Evolutionary conservation across 2,113 vertebrate species (phyloP).

Genomic region (Syngnathus scovelli): DNA sequence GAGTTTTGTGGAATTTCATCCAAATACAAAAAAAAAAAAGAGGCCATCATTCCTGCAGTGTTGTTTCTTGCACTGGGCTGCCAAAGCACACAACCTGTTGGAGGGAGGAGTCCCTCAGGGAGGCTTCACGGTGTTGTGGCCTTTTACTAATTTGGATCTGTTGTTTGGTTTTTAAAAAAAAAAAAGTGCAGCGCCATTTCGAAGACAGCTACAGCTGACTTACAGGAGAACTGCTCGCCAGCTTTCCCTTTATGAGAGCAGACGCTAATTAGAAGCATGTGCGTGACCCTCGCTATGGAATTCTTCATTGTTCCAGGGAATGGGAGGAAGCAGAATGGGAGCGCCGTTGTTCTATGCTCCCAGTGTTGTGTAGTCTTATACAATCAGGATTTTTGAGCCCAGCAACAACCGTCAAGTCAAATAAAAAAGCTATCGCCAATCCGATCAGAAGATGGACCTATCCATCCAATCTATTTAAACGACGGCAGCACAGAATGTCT

Average conservation of each 20-base stretch:
- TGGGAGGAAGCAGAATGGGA: conserved; percentile 16
- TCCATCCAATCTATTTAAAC: too few species aligned
- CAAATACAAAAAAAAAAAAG: neutral
- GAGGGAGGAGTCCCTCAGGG: conserved; percentile 22
- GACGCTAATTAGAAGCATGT: conserved; percentile 66
- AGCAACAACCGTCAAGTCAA: too few species aligned
- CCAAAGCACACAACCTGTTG: conserved; percentile 51
- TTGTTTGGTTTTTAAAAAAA: conserved; percentile 39
- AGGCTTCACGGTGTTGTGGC: conserved; percentile 36
- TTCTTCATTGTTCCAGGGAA: conserved; percentile 57
- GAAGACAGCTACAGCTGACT: conserved; percentile 14
- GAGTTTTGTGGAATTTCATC: conserved; percentile 33
- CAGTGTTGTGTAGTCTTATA: neutral
- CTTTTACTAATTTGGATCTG: conserved; percentile 36
- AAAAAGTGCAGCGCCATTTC: conserved; percentile 15
- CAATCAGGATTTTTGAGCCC: too few species aligned
- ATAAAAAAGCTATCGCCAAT: too few species aligned
- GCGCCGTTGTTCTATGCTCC: conserved; percentile 27
- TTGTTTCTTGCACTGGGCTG: conserved; percentile 31
- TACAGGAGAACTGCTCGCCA: conserved; percentile 18
- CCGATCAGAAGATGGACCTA: too few species aligned
- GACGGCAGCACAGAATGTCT: too few species aligned
- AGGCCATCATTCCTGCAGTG: conserved; percentile 20
- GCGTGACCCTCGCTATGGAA: conserved; percentile 54
- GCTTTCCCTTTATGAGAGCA: conserved; percentile 36